Conservation (phyloP, 37 sponge, comb jelly and placozoan species). For the Amphimedon queenslandica region DNA sequence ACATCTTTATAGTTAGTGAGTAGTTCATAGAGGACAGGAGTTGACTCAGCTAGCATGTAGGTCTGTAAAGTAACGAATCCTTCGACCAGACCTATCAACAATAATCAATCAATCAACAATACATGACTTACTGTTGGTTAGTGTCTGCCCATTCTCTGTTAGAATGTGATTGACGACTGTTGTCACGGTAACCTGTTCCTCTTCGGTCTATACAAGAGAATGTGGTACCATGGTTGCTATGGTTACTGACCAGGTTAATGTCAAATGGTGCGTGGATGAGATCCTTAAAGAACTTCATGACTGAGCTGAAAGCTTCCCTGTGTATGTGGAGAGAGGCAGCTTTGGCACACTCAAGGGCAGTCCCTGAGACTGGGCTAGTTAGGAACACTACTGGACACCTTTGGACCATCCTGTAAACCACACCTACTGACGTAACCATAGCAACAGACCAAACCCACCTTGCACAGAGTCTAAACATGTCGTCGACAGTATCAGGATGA, state of each 20-base stretch:
- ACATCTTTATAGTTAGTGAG: conserved; percentile 42
- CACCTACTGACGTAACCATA: neutral
- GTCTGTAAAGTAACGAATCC: conserved; percentile 49
- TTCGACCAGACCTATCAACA: conserved; percentile 31
- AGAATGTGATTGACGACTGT: neutral
- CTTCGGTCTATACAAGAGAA: neutral
- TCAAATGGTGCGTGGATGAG: conserved; percentile 30
- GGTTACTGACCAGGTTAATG: conserved; percentile 4
- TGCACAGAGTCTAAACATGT: conserved; percentile 86
- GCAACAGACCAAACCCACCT: conserved; percentile 29
- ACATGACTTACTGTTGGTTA: neutral
- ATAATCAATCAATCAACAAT: neutral
- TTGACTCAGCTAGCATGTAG: conserved; percentile 62
- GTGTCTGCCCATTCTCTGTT: neutral
- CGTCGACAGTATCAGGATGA: conserved; percentile 94
- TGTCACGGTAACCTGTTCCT: neutral
- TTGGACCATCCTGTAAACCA: conserved; percentile 70
- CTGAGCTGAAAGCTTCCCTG: conserved; percentile 78
- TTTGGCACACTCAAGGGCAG: conserved; percentile 54
- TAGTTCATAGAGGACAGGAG: conserved; percentile 63
- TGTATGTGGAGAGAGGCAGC: conserved; percentile 66
- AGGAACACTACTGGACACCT: conserved; percentile 55
- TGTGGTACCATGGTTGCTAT: neutral
- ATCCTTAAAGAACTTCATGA: conserved; percentile 80
- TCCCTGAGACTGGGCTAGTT: conserved; percentile 23